Evolutionary conservation across 2,888 invertebrate genomes (phyloP).

Genomic region (Chymomyza fuscimana): DNA sequence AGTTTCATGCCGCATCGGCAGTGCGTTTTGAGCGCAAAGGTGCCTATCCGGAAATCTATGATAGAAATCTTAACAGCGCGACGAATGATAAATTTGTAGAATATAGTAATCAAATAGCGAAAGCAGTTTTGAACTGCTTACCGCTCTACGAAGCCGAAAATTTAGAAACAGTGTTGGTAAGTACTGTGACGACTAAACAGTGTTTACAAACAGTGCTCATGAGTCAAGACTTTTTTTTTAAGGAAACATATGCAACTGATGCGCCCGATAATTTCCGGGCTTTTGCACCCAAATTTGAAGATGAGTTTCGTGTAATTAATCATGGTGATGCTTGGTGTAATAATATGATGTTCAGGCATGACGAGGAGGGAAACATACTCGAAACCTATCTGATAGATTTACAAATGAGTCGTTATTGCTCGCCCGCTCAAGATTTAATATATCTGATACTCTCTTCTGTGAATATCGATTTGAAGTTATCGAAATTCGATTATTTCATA

Average conservation of each 20-base stretch:
- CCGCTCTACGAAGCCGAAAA: conserved; percentile 43
- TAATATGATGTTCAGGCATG: conserved; percentile 76
- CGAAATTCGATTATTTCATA: conserved; percentile 73
- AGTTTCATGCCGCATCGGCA: conserved; percentile 80
- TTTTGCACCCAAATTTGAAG: conserved; percentile 38
- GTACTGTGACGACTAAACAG: neutral
- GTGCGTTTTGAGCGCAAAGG: conserved; percentile 75
- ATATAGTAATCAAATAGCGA: conserved; percentile 44
- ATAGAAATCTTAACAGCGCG: conserved; percentile 53
- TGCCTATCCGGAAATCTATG: conserved; percentile 58
- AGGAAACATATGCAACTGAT: conserved; percentile 47
- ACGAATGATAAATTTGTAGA: conserved; percentile 46
- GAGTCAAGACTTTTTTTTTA: neutral
- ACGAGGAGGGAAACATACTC: conserved; percentile 41
- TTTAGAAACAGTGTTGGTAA: conserved; percentile 61
- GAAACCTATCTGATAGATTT: conserved; percentile 74
- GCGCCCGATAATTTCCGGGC: conserved; percentile 58
- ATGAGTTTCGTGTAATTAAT: conserved; percentile 64
- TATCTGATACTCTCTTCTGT: conserved; percentile 73
- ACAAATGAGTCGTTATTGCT: conserved; percentile 73
- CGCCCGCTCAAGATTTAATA: conserved; percentile 76
- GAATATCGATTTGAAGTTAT: conserved; percentile 59
- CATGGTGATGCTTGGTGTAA: conserved; percentile 77
- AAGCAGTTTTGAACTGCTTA: conserved; percentile 42
- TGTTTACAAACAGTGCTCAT: neutral